phyloP scores from a whole-genome alignment of 2,113 vertebrate genomes.

The Gymnobelideus leadbeateri region DNA sequence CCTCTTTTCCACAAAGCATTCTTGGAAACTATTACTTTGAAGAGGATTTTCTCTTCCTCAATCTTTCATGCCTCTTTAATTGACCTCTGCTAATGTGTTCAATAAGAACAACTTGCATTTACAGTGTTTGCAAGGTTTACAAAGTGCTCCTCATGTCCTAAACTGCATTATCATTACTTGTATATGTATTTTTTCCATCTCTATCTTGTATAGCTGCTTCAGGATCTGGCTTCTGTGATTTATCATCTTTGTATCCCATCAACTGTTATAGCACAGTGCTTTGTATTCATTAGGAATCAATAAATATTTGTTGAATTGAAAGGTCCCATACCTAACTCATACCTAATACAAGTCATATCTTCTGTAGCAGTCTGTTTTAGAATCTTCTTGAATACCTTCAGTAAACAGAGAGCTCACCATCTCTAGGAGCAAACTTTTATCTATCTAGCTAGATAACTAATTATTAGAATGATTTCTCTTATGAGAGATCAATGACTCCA shows the following conservation, averaged over 20 bases:
- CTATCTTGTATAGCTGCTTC: not conserved
- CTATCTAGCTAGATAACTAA: not conserved
- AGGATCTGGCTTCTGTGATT: not conserved
- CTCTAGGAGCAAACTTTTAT: not conserved
- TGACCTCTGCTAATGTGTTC: not conserved
- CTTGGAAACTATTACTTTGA: not conserved
- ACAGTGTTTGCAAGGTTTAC: not conserved
- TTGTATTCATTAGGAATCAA: not conserved
- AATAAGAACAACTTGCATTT: not conserved
- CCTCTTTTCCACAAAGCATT: not conserved
- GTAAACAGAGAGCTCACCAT: not conserved
- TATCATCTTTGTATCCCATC: not conserved
- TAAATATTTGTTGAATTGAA: not conserved
- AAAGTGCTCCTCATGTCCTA: not conserved
- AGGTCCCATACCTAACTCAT: not conserved
- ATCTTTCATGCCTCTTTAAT: not conserved
- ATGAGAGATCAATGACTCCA: not conserved
- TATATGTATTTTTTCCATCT: not conserved
- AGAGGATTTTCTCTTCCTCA: not conserved
- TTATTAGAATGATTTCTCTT: not conserved
- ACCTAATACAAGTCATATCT: not conserved
- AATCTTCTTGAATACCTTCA: not conserved
- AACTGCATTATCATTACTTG: not conserved
- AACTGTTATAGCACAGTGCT: not conserved
- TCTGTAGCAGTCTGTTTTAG: not conserved